Base-by-base conservation (phyloP, 1,140 invertebrate species). In the Cylas formicarius region DNA sequence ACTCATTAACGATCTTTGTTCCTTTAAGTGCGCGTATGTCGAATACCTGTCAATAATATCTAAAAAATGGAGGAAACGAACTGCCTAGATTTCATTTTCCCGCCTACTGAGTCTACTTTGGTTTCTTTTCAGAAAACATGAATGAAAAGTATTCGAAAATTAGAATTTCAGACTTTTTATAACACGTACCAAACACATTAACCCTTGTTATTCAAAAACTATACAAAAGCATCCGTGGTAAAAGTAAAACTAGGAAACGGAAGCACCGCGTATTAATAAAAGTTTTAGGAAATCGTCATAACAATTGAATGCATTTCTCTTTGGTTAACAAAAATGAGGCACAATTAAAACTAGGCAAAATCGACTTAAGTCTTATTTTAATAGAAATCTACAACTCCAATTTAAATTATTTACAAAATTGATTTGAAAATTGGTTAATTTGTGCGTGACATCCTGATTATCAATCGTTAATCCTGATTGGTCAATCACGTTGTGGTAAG, bases 31-130 rank as follows among this genome's bases (percentile, higher is more conserved):
- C n/a, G n/a, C n/a, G n/a, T n/a, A n/a, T n/a, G n/a, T n/a, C n/a
- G n/a, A n/a, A n/a, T n/a, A n/a, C n/a, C n/a, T n/a, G n/a, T n/a
- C n/a, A n/a, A n/a, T n/a, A 37, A 37, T 24, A 21, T 37, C 26
- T n/a, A 20, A 37, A 37, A 37, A 37, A 37, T 37, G 35, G 35
- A 37, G 18, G 35, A 21, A 23, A 3, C 10, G 13, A 10, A 2
- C 11, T 11, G 13, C 10, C 9, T 23, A 11, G n/a, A n/a, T 24
- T 14, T 24, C 10, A 11, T 20, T 37, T 37, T 37, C 35, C 35
- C 35, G 35, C 35, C 35, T 14, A 37, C 21, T n/a, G 10, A 23
- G 35, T 8, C 8, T 7, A n/a, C 11, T 37, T 37, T 5, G 14
- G 26, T 24, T 14, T 35, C 11, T 35, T 7, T 9, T 14, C 33